Evolutionary conservation across 2,113 vertebrate species (phyloP).

Genomic region (Emydocephalus ijimae): DNA sequence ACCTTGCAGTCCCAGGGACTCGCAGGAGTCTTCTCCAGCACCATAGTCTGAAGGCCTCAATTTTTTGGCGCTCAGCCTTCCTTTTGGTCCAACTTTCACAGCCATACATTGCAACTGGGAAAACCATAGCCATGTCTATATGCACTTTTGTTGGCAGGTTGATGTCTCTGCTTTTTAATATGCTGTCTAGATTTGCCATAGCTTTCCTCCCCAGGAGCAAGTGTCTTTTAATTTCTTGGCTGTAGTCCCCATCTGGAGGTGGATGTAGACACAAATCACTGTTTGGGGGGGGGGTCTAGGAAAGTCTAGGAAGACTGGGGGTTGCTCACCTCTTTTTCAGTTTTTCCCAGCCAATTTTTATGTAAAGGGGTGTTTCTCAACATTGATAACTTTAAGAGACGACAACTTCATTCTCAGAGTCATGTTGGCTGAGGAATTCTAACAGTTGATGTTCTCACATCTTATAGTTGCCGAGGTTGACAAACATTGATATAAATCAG

Average conservation of each 20-base stretch:
- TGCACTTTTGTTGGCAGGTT: too few species aligned
- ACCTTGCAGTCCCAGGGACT: too few species aligned
- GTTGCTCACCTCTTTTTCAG: neutral
- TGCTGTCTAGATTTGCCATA: too few species aligned
- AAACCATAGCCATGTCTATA: too few species aligned
- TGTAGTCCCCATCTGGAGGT: neutral
- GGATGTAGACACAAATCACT: neutral
- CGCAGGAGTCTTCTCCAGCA: too few species aligned
- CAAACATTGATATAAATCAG: neutral
- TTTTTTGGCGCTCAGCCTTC: too few species aligned
- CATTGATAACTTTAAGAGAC: neutral
- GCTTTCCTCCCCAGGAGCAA: too few species aligned
- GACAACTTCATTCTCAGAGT: neutral
- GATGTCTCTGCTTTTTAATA: too few species aligned
- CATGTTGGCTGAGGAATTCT: neutral
- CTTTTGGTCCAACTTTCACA: too few species aligned
- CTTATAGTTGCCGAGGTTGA: neutral
- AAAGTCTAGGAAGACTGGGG: neutral
- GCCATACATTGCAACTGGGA: too few species aligned
- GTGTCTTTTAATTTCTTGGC: too few species aligned
- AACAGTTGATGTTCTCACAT: neutral
- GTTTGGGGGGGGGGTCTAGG: rapidly evolving
- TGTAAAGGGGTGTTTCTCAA: neutral
- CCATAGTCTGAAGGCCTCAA: too few species aligned
- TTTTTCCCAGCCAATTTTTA: neutral